These are phyloP conservation scores for Notocelia uddmanniana DNA, from an alignment of 2,888 invertebrate species.

Conservation along the genomic window DNA sequence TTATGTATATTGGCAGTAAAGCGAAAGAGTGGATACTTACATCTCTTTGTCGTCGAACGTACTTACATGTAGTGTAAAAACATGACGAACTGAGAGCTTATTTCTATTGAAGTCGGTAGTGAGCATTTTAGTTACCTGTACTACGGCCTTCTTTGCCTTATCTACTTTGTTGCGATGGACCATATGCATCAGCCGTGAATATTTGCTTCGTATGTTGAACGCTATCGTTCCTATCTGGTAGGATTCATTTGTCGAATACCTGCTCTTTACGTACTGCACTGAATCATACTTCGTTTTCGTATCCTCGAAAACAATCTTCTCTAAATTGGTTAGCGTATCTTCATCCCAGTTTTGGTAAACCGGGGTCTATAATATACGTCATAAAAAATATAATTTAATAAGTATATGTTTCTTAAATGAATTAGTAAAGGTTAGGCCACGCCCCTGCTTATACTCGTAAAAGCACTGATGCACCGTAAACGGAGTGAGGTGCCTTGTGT, in stretches of 20 bases:
- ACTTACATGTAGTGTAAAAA: no score
- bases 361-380: slow-evolving; percentile 7
- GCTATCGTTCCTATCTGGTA: neutral
- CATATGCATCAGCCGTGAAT: slow-evolving; percentile 9
- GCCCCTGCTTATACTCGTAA: no score
- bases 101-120: neutral
- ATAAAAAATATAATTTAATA: no score
- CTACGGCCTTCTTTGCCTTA: no score
- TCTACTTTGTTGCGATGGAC: neutral
- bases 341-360: neutral
- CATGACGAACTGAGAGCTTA: no score
- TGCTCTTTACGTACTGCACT: slow-evolving; percentile 6
- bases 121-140: neutral
- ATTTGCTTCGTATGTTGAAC: neutral
- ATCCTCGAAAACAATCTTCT: neutral
- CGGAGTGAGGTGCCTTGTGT: no score
- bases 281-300: neutral
- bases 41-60: no score
- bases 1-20: no score
- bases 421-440: no score
- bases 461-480: no score
- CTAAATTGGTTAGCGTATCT: slow-evolving; percentile 1
- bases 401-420: neutral
- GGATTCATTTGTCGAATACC: neutral
- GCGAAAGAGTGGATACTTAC: no score